A percentile compares a stretch with the other conserved stretches of the same genome.
Conservation (phyloP, 2,113 vertebrate genomes). For the Panthera tigris region DNA sequence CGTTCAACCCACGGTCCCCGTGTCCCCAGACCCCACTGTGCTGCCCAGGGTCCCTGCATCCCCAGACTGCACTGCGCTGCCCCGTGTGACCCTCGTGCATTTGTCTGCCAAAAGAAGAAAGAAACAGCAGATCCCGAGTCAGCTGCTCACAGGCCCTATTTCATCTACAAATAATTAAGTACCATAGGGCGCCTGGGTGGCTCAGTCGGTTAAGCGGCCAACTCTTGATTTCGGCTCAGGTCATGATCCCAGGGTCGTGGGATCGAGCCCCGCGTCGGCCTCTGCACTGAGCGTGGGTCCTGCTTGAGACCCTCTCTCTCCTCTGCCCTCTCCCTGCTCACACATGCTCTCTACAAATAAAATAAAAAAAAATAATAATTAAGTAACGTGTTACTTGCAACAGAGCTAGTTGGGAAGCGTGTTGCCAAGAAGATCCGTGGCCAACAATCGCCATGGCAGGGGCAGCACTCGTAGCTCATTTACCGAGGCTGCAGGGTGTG, state of each 20-base stretch:
- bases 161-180: background rate
- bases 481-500: too few species aligned
- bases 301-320: too few species aligned
- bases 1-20: background rate
- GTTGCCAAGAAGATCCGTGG: background rate
- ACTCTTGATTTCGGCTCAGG: too few species aligned
- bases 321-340: too few species aligned
- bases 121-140: background rate
- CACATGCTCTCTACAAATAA: too few species aligned
- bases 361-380: background rate
- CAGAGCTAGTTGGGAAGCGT: background rate
- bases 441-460: background rate
- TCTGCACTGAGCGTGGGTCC: too few species aligned
- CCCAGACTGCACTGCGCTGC: background rate
- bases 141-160: background rate
- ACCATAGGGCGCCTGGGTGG: too few species aligned
- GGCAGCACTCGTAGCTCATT: background rate
- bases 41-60: background rate
- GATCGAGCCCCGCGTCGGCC: too few species aligned
- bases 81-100: rapidly evolving
- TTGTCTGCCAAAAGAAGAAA: background rate
- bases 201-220: too few species aligned
- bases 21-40: rapidly evolving
- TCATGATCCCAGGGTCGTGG: too few species aligned
- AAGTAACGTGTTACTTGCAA: background rate